Evolutionary conservation across 2,888 invertebrate species (phyloP), one percentile per base, ranked within the genome.

Genomic region (Psylliodes chrysocephalus): DNA sequence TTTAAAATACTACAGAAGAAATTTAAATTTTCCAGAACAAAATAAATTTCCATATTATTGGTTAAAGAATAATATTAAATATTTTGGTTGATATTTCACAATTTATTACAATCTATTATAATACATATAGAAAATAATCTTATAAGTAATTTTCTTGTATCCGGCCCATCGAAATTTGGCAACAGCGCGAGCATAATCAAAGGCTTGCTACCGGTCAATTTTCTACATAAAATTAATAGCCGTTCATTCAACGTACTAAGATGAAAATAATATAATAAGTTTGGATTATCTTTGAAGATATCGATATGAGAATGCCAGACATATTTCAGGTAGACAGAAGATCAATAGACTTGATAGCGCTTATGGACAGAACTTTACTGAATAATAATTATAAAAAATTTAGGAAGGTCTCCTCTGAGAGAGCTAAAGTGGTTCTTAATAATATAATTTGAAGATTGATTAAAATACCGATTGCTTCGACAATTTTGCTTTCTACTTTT

Each of bases 171-270:
- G 8, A 55, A 35, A 30, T 19, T 15, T 19, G 63, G 59, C 63
- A 63, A 63, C 63, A 40, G 0, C 6, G 63, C 8, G 6, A 3
- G n/a, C 18, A 28, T 53, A 35, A 35, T 25, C 40, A 25, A 40
- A 40, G 44, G 28, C 28, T 61, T 8, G 61, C 65, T 65, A 65
- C 65, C 65, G 65, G 60, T 65, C 57, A 61, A 65, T 65, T 62
- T 65, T 62, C 61, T 61, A 60, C 60, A 64, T 64, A 60, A 60
- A 64, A 64, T 64, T 64, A 64, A 64, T 64, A 64, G 64, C 60
- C 55, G 49, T 64, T 59, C 55, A 64, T 42, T 64, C 49, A 54
- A 38, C 59, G 64, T 55, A 19, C 46, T 49, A 54, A 64, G 51
- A 55, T 60, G 52, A 51, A 64, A 64, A 64, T 12, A 64, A 60